Evolutionary conservation across 2,113 vertebrate genomes (phyloP).

Genomic region (Dasyprocta punctata): DNA sequence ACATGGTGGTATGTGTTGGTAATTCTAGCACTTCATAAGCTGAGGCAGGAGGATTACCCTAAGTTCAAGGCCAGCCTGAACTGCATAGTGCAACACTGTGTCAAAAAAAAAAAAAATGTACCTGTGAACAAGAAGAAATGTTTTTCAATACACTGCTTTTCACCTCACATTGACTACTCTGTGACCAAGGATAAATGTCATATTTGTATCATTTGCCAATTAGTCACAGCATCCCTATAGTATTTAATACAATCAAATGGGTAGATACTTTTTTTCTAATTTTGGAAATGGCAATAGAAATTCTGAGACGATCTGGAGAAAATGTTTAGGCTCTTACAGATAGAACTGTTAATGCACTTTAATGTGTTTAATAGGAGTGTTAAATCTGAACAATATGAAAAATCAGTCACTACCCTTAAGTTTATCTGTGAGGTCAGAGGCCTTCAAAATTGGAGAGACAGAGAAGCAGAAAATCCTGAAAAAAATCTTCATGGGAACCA

Average conservation of each 20-base stretch:
- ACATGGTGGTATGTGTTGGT: not conserved
- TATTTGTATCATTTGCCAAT: not conserved
- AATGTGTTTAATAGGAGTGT: not conserved
- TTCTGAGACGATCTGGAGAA: not conserved
- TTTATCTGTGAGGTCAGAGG: not conserved
- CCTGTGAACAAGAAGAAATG: conserved; percentile 73
- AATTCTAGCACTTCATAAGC: not conserved
- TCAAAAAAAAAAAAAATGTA: not conserved
- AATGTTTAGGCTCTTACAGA: not conserved
- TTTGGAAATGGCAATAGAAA: not conserved
- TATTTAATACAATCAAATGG: not conserved
- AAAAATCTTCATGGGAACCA: not conserved
- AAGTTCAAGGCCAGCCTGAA: not conserved
- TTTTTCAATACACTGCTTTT: conserved; percentile 57
- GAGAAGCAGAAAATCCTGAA: not conserved
- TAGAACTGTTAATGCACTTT: not conserved
- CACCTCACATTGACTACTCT: not conserved
- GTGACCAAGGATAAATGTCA: not conserved
- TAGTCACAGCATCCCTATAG: not conserved
- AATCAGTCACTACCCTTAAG: not conserved
- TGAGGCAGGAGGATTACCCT: not conserved
- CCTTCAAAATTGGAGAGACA: not conserved
- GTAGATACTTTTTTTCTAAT: not conserved
- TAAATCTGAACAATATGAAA: not conserved
- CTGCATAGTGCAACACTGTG: not conserved